Conservation (phyloP, 92 coral and sea anemone species). For the Porites divaricata region DNA sequence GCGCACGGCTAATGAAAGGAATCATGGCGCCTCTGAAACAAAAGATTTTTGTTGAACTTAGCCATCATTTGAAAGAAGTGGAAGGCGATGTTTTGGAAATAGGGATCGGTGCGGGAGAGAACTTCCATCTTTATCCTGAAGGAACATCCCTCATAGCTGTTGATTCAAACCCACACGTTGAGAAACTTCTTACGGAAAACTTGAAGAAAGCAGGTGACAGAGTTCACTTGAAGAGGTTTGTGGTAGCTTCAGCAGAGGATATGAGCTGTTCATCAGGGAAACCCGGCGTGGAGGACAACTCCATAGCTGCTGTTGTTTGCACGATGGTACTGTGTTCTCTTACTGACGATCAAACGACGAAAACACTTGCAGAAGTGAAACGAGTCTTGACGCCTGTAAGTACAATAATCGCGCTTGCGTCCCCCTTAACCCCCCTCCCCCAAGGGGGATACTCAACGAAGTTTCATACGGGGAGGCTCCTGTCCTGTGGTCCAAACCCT, state of each 20-base stretch:
- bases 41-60: slow-evolving; percentile 19
- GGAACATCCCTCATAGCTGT: slow-evolving; percentile 48
- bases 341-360: slow-evolving; percentile 22
- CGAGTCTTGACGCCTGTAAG: slow-evolving; percentile 60
- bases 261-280: slow-evolving; percentile 29
- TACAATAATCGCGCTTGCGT: neutral
- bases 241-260: slow-evolving; percentile 44
- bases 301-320: slow-evolving; percentile 41
- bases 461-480: no score
- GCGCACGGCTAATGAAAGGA: neutral
- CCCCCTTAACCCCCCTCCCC: no score
- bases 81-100: slow-evolving; percentile 46
- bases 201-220: slow-evolving; percentile 3
- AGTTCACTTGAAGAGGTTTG: slow-evolving; percentile 45
- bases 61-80: neutral
- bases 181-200: slow-evolving; percentile 14
- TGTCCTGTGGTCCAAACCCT: no score
- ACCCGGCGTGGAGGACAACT: slow-evolving; percentile 39
- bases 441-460: no score
- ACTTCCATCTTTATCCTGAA: slow-evolving; percentile 12
- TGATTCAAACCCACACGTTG: slow-evolving; percentile 41
- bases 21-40: neutral
- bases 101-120: slow-evolving; percentile 31
- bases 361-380: slow-evolving; percentile 39
- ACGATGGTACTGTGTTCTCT: slow-evolving; percentile 50